These are phyloP conservation scores for Xestia c-nigrum DNA, from an alignment of 2,888 invertebrate species.

Conservation along the genomic window DNA sequence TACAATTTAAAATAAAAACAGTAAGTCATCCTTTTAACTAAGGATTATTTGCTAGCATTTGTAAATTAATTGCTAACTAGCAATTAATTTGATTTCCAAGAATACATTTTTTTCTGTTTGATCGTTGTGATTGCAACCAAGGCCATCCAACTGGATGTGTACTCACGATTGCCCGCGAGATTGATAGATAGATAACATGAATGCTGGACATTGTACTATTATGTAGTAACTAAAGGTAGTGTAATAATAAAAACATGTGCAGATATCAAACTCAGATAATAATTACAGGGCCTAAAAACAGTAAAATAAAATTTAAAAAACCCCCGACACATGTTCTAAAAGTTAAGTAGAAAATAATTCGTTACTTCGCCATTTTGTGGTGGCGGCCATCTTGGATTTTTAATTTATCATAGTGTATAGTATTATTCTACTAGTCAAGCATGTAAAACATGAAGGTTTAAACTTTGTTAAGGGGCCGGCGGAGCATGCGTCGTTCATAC, in stretches of 20 bases:
- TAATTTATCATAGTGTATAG: no score
- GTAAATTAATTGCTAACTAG: background rate
- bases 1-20: background rate
- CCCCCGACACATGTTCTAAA: no score
- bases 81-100: conserved; percentile 14
- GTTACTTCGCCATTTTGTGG: no score
- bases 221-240: background rate
- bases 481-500: no score
- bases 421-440: no score
- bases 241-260: background rate
- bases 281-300: background rate
- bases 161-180: conserved; percentile 29
- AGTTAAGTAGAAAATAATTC: no score
- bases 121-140: conserved; percentile 24
- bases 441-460: no score
- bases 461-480: no score
- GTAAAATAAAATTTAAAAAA: no score
- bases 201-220: conserved; percentile 16
- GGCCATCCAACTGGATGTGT: conserved; percentile 26
- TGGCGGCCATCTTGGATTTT: no score
- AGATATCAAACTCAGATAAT: background rate
- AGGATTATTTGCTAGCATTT: background rate
- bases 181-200: conserved; percentile 25
- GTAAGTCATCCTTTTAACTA: background rate
- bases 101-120: conserved; percentile 15